These are phyloP conservation scores for Leptinotarsa tumamoca DNA, from an alignment of 2,888 invertebrate genomes.

Conservation along the genomic window DNA sequence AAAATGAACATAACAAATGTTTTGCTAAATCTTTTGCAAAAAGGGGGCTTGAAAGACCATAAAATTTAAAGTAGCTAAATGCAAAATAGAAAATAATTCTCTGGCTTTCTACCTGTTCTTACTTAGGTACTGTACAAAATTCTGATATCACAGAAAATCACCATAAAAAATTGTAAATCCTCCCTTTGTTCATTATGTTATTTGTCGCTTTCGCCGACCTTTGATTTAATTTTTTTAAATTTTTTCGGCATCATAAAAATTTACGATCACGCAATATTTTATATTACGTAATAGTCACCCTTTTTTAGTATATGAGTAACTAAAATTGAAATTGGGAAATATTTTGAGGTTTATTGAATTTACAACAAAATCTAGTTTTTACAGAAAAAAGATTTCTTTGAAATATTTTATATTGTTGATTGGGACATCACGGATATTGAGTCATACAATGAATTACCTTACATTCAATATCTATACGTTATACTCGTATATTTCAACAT, in stretches of 20 bases:
- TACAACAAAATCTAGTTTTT: too few relatives aligned
- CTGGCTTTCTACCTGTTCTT: background rate
- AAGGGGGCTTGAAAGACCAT: background rate
- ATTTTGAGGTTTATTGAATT: too few relatives aligned
- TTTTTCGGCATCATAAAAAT: background rate
- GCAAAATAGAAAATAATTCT: background rate
- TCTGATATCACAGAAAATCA: background rate
- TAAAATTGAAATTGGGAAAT: too few relatives aligned
- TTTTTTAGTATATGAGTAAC: too few relatives aligned
- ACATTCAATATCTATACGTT: too few relatives aligned
- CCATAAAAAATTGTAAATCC: background rate
- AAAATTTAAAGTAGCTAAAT: slow-evolving; percentile 11
- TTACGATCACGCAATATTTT: too few relatives aligned
- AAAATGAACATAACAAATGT: background rate
- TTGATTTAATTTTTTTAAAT: background rate
- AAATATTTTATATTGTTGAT: too few relatives aligned
- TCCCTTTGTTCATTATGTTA: background rate
- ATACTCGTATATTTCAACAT: too few relatives aligned
- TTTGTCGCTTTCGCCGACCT: background rate
- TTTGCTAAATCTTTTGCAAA: background rate
- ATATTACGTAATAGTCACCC: too few relatives aligned
- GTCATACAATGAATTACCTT: too few relatives aligned
- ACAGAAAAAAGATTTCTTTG: too few relatives aligned
- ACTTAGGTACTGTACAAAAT: background rate
- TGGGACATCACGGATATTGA: too few relatives aligned